Percentiles rank a stretch among this genome's conserved stretches.
Evolutionary conservation across 2,797 vertebrate genomes (phyloP).

Genomic region (Sebastes ruberrimus): DNA sequence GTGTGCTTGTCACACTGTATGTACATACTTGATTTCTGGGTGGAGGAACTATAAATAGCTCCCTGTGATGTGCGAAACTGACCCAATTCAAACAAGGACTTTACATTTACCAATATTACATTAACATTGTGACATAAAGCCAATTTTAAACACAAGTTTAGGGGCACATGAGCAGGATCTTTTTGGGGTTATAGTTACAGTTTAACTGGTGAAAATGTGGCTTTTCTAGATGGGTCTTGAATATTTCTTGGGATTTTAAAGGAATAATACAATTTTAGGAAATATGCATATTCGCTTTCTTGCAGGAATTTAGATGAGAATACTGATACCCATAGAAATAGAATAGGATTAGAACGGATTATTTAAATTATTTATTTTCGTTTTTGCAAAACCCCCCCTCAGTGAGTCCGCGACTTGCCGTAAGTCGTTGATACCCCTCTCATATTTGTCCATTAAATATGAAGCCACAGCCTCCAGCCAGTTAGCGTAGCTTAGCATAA

Average conservation of each 20-base stretch:
- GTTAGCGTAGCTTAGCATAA: not conserved
- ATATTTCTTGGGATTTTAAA: not conserved
- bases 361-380: too few species aligned
- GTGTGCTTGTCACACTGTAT: slow-evolving; percentile 46
- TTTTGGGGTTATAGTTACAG: not conserved
- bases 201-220: not conserved
- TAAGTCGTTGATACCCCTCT: too few species aligned
- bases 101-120: slow-evolving; percentile 14
- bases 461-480: not conserved
- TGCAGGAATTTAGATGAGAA: not conserved
- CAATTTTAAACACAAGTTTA: slow-evolving; percentile 5
- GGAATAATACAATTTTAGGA: not conserved
- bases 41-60: not conserved
- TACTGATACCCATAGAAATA: not conserved
- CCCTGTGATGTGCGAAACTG: slow-evolving; percentile 15
- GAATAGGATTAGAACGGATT: too few species aligned
- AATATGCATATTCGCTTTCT: not conserved
- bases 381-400: too few species aligned
- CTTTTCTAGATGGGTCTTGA: not conserved
- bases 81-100: slow-evolving; percentile 36
- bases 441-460: too few species aligned
- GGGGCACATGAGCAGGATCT: not conserved
- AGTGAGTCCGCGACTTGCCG: fast-evolving
- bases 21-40: not conserved
- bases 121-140: slow-evolving; percentile 10